Conservation (phyloP, 1,140 invertebrate species). For the Trichogramma pretiosum region DNA sequence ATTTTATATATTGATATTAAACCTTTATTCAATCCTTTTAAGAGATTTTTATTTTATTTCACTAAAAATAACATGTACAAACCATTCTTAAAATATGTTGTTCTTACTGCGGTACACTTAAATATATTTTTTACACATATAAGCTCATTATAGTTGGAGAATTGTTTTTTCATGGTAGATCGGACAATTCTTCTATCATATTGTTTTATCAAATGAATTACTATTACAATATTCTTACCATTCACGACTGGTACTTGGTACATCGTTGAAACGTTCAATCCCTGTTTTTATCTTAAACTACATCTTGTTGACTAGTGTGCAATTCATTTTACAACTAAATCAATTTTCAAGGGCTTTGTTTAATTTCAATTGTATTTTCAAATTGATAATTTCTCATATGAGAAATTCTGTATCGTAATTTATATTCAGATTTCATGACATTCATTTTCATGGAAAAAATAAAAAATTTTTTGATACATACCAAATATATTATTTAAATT, state of each 20-base stretch:
- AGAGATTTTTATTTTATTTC: conserved; percentile 7
- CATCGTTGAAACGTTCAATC: conserved; percentile 31
- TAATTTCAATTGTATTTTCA: no score
- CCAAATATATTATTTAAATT: no score
- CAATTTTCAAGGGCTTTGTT: no score
- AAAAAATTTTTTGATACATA: no score
- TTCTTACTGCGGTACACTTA: conserved; percentile 42
- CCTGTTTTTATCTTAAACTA: conserved; percentile 36
- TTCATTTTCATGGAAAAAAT: no score
- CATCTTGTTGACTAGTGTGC: conserved; percentile 36
- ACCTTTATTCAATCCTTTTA: not conserved
- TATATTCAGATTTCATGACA: no score
- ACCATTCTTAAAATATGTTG: conserved; percentile 31
- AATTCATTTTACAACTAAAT: conserved; percentile 15
- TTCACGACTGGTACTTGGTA: conserved; percentile 25
- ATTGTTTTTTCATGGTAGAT: conserved; percentile 25
- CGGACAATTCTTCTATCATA: conserved; percentile 16
- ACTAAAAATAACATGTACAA: conserved; percentile 19
- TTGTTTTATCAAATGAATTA: conserved; percentile 10
- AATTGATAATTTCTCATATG: no score
- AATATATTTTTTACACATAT: conserved; percentile 43
- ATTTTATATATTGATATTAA: not conserved
- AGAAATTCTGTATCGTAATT: no score
- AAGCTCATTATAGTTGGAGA: conserved; percentile 45
- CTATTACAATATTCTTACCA: conserved; percentile 19